A percentile compares a stretch with the other conserved stretches of the same genome.
Evolutionary conservation across 2,797 vertebrate species (phyloP).

Genomic region (Taenioides sp.): DNA sequence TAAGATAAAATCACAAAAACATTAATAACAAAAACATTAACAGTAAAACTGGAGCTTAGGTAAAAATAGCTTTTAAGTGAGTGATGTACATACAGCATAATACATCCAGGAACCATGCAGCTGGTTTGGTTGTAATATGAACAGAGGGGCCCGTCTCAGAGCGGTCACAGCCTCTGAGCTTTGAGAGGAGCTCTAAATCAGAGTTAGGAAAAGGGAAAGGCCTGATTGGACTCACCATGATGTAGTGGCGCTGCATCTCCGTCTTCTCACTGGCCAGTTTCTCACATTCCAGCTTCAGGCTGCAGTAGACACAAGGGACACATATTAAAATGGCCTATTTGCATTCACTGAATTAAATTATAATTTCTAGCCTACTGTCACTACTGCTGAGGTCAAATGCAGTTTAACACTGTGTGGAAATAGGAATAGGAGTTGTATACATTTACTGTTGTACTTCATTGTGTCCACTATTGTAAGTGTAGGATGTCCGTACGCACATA

Average conservation of each 20-base stretch:
- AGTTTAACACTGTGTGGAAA: conserved; percentile 25
- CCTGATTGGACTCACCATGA: conserved; percentile 85
- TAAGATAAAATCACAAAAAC: neutral
- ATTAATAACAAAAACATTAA: neutral
- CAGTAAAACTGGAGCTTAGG: neutral
- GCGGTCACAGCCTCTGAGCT: conserved; percentile 17
- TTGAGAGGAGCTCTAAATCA: conserved; percentile 15
- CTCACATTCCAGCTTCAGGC: conserved; percentile 97
- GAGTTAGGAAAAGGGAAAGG: conserved; percentile 8
- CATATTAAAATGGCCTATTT: conserved; percentile 33
- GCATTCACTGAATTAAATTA: conserved; percentile 35
- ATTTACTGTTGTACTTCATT: conserved; percentile 1
- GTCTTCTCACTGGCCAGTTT: conserved; percentile 97
- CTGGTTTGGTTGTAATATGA: conserved; percentile 25
- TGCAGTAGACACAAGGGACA: conserved; percentile 54
- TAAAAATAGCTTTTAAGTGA: neutral
- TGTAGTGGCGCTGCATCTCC: conserved; percentile 97
- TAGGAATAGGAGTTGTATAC: neutral
- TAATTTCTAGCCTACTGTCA: conserved; percentile 31
- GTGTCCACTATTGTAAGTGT: neutral
- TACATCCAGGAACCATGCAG: conserved; percentile 13
- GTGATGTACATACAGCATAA: neutral
- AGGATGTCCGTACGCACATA: neutral
- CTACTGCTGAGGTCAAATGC: conserved; percentile 27
- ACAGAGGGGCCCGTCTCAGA: conserved; percentile 19